A percentile compares a stretch with the other conserved stretches of the same genome.
phyloP scores from a whole-genome alignment of 2,797 vertebrate species.

The Sparus aurata region DNA sequence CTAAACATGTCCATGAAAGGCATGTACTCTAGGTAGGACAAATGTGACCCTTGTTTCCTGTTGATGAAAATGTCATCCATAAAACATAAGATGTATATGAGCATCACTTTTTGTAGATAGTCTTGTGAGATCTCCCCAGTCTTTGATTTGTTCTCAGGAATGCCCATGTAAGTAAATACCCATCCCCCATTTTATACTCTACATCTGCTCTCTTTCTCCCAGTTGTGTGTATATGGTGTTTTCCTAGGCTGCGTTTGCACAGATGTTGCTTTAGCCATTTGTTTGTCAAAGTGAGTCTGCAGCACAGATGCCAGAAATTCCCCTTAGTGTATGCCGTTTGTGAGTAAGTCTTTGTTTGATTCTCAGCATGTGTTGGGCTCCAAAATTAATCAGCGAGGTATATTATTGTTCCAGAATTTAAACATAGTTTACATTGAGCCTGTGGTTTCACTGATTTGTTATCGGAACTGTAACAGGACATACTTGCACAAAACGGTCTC shows the following conservation, averaged over 20 bases:
- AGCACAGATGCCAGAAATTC: slow-evolving; percentile 66
- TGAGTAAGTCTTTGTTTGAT: slow-evolving; percentile 2
- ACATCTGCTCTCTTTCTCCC: slow-evolving; percentile 24
- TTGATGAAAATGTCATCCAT: background rate
- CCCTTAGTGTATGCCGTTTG: slow-evolving; percentile 28
- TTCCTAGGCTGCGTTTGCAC: slow-evolving; percentile 68
- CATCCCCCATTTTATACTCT: slow-evolving; percentile 30
- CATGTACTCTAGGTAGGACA: background rate
- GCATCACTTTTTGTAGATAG: background rate
- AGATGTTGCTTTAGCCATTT: slow-evolving; percentile 72
- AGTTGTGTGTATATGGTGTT: slow-evolving; percentile 42
- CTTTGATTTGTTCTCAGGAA: slow-evolving; percentile 12
- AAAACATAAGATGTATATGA: background rate
- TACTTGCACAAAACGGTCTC: background rate
- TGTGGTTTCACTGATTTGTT: slow-evolving; percentile 24
- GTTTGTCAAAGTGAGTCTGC: slow-evolving; percentile 58
- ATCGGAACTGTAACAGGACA: slow-evolving; percentile 4
- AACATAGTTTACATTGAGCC: slow-evolving; percentile 8
- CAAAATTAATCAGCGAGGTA: background rate
- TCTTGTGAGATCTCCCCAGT: background rate
- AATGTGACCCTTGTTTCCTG: background rate
- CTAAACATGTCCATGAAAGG: background rate
- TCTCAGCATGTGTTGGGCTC: background rate
- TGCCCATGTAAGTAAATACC: slow-evolving; percentile 22
- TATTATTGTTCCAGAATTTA: background rate